Conservation (phyloP, 2,113 vertebrate species). For the Aptenodytes forsteri region DNA sequence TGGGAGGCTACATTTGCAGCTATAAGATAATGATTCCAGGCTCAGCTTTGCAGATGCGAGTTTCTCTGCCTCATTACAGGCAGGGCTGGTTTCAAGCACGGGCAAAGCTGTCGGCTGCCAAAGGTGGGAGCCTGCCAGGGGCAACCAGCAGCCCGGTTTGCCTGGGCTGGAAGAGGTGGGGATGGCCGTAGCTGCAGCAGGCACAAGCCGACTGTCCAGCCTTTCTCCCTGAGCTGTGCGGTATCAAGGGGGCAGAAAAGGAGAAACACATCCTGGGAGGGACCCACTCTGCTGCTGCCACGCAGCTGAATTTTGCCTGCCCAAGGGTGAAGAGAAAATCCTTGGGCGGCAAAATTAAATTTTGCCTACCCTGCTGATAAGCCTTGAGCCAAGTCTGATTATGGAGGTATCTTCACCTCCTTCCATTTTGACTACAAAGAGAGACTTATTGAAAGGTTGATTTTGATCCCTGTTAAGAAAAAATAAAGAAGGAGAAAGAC, state of each 20-base stretch:
- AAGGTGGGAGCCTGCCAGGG: neutral
- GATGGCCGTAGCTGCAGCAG: neutral
- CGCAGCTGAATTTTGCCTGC: neutral
- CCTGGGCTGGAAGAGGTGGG: neutral
- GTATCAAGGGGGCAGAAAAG: neutral
- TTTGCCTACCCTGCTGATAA: neutral
- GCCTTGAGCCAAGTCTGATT: neutral
- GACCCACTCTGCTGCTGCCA: neutral
- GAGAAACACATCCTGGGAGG: neutral
- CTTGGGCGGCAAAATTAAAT: slow-evolving; percentile 32
- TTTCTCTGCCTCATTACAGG: neutral
- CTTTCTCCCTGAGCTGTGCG: fast-evolving
- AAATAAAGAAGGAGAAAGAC: neutral
- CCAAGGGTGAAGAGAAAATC: neutral
- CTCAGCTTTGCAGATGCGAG: fast-evolving
- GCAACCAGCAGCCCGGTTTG: neutral
- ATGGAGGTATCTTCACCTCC: neutral
- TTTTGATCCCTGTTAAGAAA: slow-evolving; percentile 11
- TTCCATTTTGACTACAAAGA: slow-evolving; percentile 2
- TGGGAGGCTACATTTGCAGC: neutral
- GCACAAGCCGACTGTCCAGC: neutral
- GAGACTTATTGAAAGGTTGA: neutral
- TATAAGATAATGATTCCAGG: neutral
- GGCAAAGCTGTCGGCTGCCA: neutral
- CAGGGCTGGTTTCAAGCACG: neutral